phyloP scores from a whole-genome alignment of 1,140 invertebrate species.

The Micrasema minimum region DNA sequence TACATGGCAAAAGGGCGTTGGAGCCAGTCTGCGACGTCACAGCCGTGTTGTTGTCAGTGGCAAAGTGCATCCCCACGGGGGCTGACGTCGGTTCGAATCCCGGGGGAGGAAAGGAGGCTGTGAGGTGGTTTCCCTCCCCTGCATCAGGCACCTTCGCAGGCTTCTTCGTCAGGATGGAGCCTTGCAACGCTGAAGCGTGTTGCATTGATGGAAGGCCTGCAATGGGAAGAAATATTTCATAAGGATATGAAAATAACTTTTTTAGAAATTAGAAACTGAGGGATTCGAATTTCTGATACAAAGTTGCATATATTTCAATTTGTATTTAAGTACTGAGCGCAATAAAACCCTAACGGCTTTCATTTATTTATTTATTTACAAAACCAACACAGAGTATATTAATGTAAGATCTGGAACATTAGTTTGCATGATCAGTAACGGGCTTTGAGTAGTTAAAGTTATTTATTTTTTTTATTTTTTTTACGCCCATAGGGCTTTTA shows the following conservation, averaged over 20 bases:
- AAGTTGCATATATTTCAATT: no score
- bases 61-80: conserved; percentile 74
- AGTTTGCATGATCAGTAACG: no score
- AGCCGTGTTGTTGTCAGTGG: conserved; percentile 82
- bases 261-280: no score
- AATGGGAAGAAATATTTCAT: conserved; percentile 1
- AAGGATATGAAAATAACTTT: background rate
- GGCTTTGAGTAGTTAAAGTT: no score
- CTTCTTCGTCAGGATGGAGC: conserved; percentile 45
- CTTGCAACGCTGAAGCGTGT: conserved; percentile 42
- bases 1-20: conserved; percentile 82
- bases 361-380: no score
- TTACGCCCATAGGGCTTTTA: no score
- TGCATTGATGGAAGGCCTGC: conserved; percentile 40
- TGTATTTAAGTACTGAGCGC: no score
- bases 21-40: conserved; percentile 85
- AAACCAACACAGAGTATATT: no score
- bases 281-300: no score
- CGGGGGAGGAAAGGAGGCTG: conserved; percentile 63
- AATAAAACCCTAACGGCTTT: no score
- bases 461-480: no score
- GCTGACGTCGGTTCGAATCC: conserved; percentile 45
- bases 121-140: conserved; percentile 60
- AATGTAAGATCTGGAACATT: no score
- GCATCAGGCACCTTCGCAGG: conserved; percentile 48